Base-by-base conservation (phyloP, 2,888 invertebrate genomes). In the Papilio demoleus region DNA sequence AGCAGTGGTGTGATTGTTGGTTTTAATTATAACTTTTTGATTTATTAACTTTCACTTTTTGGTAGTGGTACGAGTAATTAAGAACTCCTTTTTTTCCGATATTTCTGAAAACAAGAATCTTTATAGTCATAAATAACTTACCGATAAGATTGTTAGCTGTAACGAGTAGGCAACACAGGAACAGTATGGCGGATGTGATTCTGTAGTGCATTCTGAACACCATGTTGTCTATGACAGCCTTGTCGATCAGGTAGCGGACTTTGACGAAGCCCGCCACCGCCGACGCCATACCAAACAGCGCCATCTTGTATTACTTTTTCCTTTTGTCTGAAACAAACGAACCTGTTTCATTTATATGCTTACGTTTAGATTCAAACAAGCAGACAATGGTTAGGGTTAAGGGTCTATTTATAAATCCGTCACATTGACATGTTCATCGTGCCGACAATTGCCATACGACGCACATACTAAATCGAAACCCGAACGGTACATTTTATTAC, bases 131-230 rank as follows among this genome's bases (percentile, higher is more conserved):
- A 58, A 71, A 62, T n/a, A 50, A 93, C 95, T 95, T 93, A 97
- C 97, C 97, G 88, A 97, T 97, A 76, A 97, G 94, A 90, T 97
- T 97, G 88, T 97, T 97, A 74, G 97, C 97, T 34, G 97, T 97
- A 72, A 97, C 96, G 78, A 97, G 96, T 79, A 97, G 96, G 87
- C 97, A 97, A 87, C 95, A 96, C 66, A 96, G 94, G 88, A 97
- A 97, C 74, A 97, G 92, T 77, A 97, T 95, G 68, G 97, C 97
- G 61, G 97, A 95, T 47, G 97, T 97, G 86, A 97, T 95, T 86
- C 97, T 94, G 88, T 97, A 97, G 88, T 97, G 97, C 85, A 96
- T 96, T 79, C 97, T 94, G 91, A 97, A 97, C 71, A 97, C 95
- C 95, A 97, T 96, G 88, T 97, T 97, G 93, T 97, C 97, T 81